Percentiles rank a stretch among this genome's conserved stretches.
phyloP scores from a whole-genome alignment of 2,797 vertebrate genomes.

The Periparus ater region DNA sequence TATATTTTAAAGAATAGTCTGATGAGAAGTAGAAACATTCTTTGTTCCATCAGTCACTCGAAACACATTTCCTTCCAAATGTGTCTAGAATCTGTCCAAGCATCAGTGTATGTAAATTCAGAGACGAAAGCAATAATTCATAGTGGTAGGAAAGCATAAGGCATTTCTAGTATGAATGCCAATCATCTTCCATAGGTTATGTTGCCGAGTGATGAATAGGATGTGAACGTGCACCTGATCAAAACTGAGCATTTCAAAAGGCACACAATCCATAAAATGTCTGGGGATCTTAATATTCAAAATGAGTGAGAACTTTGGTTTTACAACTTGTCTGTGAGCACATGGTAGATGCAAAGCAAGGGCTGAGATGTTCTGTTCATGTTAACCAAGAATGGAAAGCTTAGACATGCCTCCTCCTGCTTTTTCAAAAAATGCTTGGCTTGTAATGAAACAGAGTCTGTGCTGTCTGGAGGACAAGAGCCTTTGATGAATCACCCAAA shows the following conservation, averaged over 20 bases:
- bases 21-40: constrained; percentile 3
- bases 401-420: background rate
- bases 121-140: constrained; percentile 53
- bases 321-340: background rate
- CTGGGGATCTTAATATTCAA: background rate
- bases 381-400: background rate
- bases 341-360: background rate
- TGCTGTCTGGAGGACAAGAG: background rate
- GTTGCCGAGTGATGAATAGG: background rate
- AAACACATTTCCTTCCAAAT: constrained; percentile 24
- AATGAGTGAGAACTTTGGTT: background rate
- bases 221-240: background rate
- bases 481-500: background rate
- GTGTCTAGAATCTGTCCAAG: constrained; percentile 23
- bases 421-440: background rate
- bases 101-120: constrained; percentile 35
- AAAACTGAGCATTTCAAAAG: background rate
- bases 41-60: background rate
- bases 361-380: background rate
- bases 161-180: constrained; percentile 5
- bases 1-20: background rate
- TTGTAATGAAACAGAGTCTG: background rate
- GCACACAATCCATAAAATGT: background rate
- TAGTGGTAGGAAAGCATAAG: constrained; percentile 20
- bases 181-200: constrained; percentile 10